Conservation (phyloP, 2,113 vertebrate species). For the Cavia aperea region DNA sequence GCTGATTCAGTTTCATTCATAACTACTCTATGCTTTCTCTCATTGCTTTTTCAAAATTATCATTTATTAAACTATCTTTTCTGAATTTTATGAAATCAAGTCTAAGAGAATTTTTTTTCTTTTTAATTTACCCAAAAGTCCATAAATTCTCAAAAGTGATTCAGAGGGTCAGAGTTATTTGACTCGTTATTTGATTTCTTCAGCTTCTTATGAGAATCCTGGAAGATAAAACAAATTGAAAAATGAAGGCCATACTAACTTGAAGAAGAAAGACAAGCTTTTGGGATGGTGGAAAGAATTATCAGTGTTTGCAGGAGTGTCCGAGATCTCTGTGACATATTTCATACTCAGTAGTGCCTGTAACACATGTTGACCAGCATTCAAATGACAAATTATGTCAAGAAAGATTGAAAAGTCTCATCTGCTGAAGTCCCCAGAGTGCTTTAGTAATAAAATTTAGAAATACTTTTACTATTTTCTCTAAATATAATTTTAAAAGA, state of each 20-base stretch:
- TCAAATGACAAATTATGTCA: constrained; percentile 34
- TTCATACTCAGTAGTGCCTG: not conserved
- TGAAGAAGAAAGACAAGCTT: not conserved
- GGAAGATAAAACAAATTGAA: not conserved
- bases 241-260: not conserved
- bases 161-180: not conserved
- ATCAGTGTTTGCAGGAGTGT: not conserved
- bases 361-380: not conserved
- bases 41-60: not conserved
- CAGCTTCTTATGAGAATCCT: not conserved
- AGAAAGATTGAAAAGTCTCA: not conserved
- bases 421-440: not conserved
- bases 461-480: not conserved
- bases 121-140: not conserved
- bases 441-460: not conserved
- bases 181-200: constrained; percentile 5
- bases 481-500: not conserved
- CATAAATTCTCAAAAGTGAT: not conserved
- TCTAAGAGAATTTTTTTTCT: not conserved
- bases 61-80: not conserved
- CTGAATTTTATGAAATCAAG: not conserved
- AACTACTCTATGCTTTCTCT: not conserved
- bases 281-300: not conserved
- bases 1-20: not conserved
- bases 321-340: not conserved